A percentile compares a stretch with the other conserved stretches of the same genome.
These are phyloP conservation scores for Drosophila kikkawai DNA, from an alignment of 1,140 invertebrate genomes.

Conservation along the genomic window DNA sequence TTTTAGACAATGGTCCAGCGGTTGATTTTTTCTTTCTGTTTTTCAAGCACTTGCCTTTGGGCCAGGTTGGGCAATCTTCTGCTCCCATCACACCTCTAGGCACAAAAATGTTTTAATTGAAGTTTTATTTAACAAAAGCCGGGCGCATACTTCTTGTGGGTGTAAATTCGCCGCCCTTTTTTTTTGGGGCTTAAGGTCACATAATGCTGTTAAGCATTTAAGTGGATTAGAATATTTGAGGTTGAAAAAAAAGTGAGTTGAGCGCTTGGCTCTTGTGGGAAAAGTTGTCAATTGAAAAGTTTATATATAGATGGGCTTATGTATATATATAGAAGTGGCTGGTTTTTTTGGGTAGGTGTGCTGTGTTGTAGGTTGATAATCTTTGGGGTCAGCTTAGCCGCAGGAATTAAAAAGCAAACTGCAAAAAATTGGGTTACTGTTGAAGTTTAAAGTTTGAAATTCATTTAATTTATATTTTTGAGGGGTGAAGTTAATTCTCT, in stretches of 20 bases:
- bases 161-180: constrained; percentile 7
- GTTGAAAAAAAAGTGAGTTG: constrained; percentile 54
- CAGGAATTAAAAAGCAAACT: constrained; percentile 43
- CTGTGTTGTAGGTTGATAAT: constrained; percentile 42
- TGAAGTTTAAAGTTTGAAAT: constrained; percentile 13
- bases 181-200: constrained; percentile 35
- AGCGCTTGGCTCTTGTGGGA: constrained; percentile 30
- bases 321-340: constrained; percentile 23
- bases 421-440: constrained; percentile 11
- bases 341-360: constrained; percentile 20
- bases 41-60: constrained; percentile 47
- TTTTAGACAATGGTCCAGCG: constrained; percentile 70
- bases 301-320: constrained; percentile 44
- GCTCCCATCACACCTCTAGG: constrained; percentile 36
- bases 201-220: constrained; percentile 82
- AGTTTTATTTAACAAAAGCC: constrained; percentile 75
- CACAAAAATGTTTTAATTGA: constrained; percentile 79
- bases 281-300: constrained; percentile 81
- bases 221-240: constrained; percentile 80
- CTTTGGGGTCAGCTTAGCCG: constrained; percentile 61
- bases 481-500: neutral
- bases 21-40: constrained; percentile 51
- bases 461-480: constrained; percentile 4
- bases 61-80: constrained; percentile 61
- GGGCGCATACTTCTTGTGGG: constrained; percentile 29